Percentiles rank a stretch among this genome's conserved stretches.
phyloP scores from a whole-genome alignment of 1,140 invertebrate species.

The Hirudo medicinalis region DNA sequence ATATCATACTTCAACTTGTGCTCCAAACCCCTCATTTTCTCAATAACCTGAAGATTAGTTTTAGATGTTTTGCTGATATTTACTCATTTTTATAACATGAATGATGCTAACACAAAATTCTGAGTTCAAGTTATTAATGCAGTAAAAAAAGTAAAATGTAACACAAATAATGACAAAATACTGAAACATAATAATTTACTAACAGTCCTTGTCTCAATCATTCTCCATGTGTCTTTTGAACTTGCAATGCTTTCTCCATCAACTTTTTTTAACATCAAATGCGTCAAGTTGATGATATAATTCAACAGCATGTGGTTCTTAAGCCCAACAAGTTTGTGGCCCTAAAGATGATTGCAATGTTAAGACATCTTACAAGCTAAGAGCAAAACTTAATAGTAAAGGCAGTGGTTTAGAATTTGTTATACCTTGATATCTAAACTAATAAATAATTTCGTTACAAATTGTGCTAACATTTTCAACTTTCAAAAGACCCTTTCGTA shows the following conservation, averaged over 20 bases:
- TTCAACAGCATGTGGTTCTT: conserved; percentile 5
- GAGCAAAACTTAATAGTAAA: no score
- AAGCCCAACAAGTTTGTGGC: not conserved
- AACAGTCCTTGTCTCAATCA: conserved; percentile 6
- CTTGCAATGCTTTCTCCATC: not conserved
- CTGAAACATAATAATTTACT: not conserved
- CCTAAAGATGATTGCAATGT: not conserved
- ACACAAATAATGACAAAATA: not conserved
- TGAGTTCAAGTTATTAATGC: not conserved
- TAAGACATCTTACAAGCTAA: no score
- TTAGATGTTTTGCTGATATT: not conserved
- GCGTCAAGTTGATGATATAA: not conserved
- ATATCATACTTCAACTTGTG: conserved; percentile 1
- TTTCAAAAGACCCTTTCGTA: no score
- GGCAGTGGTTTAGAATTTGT: no score
- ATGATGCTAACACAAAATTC: not conserved
- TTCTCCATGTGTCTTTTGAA: not conserved
- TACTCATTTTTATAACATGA: not conserved
- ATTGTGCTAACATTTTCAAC: no score
- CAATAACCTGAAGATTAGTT: not conserved
- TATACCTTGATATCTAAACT: no score
- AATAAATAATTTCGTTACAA: no score
- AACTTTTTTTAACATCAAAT: conserved; percentile 1
- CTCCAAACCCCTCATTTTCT: not conserved
- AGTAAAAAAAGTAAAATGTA: no score